Percentiles rank a stretch among this genome's conserved stretches.
Evolutionary conservation across 2,797 vertebrate genomes (phyloP).

Genomic region (Chiropotes sagulatus): DNA sequence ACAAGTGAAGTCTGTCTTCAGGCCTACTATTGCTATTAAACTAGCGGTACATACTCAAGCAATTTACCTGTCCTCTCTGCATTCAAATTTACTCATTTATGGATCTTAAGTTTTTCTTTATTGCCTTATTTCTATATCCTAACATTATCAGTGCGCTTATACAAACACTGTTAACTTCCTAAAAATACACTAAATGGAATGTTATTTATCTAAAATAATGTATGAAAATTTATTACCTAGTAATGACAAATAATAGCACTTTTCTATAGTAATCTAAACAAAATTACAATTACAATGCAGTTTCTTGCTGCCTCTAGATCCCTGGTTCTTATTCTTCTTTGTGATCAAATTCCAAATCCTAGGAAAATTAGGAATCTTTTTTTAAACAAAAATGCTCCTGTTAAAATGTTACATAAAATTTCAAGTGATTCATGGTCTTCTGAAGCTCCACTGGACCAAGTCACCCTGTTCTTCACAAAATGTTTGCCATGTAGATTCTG

Average conservation of each 20-base stretch:
- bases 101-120: conserved; percentile 25
- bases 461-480: neutral
- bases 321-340: neutral
- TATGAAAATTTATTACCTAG: neutral
- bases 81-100: neutral
- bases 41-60: neutral
- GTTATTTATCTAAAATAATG: conserved; percentile 28
- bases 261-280: neutral
- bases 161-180: conserved; percentile 35
- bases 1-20: neutral
- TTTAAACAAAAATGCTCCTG: neutral
- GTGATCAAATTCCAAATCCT: neutral
- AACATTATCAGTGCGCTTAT: neutral
- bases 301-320: neutral
- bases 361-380: neutral
- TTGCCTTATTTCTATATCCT: neutral
- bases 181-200: neutral
- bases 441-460: neutral
- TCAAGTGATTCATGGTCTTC: neutral
- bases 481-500: neutral
- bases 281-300: neutral
- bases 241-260: neutral
- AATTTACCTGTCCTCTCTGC: neutral
- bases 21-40: neutral
- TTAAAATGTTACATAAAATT: conserved; percentile 48